phyloP scores from a whole-genome alignment of 1,140 invertebrate species.

The Melitaea cinxia region DNA sequence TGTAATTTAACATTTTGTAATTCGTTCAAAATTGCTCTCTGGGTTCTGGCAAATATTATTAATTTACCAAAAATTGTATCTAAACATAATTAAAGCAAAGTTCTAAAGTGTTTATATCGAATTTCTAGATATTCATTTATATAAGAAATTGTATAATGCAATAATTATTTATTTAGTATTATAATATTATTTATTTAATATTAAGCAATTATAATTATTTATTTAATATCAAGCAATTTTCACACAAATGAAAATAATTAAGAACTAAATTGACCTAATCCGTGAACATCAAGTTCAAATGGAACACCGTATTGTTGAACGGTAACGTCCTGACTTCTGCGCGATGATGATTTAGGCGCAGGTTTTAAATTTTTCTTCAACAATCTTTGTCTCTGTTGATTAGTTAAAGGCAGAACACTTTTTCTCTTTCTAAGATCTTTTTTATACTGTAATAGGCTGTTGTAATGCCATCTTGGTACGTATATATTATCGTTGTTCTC shows the following conservation, averaged over 20 bases:
- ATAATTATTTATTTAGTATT: no score
- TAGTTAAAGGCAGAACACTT: conserved; percentile 41
- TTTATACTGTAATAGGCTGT: conserved; percentile 23
- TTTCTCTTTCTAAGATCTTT: conserved; percentile 14
- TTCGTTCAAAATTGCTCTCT: not conserved
- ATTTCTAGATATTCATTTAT: no score
- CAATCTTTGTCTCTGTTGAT: conserved; percentile 41
- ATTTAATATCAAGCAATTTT: not conserved
- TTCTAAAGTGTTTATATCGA: no score
- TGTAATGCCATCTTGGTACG: conserved; percentile 41
- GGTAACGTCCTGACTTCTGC: conserved; percentile 35
- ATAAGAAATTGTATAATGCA: no score
- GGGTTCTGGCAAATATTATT: no score
- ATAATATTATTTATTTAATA: no score
- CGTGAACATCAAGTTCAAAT: conserved; percentile 50
- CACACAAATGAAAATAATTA: conserved; percentile 1
- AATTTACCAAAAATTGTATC: no score
- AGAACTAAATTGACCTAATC: conserved; percentile 44
- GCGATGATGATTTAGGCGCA: conserved; percentile 31
- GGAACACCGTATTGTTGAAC: conserved; percentile 42
- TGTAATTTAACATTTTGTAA: not conserved
- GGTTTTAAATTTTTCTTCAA: conserved; percentile 34
- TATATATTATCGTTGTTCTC: conserved; percentile 42
- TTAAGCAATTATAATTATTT: no score
- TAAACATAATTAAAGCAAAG: no score